Evolutionary conservation across 2,113 vertebrate species (phyloP).

Genomic region (Cettia cetti): DNA sequence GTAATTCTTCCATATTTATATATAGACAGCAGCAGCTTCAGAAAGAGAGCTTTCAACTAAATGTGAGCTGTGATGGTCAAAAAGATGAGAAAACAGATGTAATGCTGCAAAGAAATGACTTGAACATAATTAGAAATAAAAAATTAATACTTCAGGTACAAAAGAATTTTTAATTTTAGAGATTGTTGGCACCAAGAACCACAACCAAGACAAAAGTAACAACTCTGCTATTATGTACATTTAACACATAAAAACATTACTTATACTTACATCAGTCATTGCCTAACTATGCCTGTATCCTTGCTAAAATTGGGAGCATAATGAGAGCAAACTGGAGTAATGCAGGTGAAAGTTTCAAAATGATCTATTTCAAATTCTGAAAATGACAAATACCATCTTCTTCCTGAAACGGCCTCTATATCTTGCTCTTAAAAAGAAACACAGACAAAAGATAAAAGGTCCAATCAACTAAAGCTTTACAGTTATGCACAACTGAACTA

Average conservation of each 20-base stretch:
- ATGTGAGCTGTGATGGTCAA: background rate
- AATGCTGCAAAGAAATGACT: background rate
- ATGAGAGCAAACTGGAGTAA: background rate
- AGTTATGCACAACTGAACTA: background rate
- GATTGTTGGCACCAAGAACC: background rate
- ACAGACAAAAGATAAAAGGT: background rate
- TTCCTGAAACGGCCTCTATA: background rate
- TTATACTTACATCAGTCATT: background rate
- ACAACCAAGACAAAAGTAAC: background rate
- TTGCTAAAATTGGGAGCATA: background rate
- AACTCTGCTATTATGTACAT: background rate
- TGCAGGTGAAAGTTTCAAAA: background rate
- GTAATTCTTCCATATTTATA: constrained; percentile 1
- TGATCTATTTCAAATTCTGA: background rate
- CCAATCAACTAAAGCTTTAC: background rate
- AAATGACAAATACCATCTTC: background rate
- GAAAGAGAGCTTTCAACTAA: background rate
- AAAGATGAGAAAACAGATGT: background rate
- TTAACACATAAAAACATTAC: background rate
- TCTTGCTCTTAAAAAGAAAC: background rate
- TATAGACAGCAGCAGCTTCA: background rate
- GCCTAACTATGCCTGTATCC: background rate
- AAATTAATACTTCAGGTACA: background rate
- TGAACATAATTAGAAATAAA: background rate
- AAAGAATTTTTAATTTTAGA: background rate